These are phyloP conservation scores for Platypus cylindrus DNA, from an alignment of 2,888 invertebrate genomes.

Conservation along the genomic window DNA sequence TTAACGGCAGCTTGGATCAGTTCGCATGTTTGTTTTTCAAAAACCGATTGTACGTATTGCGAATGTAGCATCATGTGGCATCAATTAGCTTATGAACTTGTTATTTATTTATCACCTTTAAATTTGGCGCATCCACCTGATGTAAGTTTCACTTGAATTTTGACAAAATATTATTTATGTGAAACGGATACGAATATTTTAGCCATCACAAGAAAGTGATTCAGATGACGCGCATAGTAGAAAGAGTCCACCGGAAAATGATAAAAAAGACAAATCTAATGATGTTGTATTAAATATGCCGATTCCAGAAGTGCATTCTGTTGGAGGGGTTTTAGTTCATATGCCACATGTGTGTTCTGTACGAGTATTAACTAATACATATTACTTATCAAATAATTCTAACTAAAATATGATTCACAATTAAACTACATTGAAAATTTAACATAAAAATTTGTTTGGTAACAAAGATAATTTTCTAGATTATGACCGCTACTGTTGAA, in stretches of 20 bases:
- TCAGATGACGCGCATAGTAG: constrained; percentile 51
- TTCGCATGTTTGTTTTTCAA: constrained; percentile 44
- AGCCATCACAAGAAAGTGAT: constrained; percentile 53
- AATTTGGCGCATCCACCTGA: constrained; percentile 62
- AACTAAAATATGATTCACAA: too few relatives aligned
- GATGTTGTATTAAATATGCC: constrained; percentile 51
- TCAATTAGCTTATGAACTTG: constrained; percentile 69
- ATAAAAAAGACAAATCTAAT: constrained; percentile 52
- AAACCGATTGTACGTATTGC: constrained; percentile 79
- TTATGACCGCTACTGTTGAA: constrained; percentile 92
- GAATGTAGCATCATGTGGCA: constrained; percentile 92
- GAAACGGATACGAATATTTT: constrained; percentile 14
- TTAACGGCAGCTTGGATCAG: constrained; percentile 62
- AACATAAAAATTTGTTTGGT: too few relatives aligned
- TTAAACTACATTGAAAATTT: too few relatives aligned
- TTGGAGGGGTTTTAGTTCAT: constrained; percentile 78
- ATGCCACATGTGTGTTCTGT: constrained; percentile 81
- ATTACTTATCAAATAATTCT: too few relatives aligned
- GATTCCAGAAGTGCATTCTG: constrained; percentile 59
- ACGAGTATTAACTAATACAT: constrained; percentile 31
- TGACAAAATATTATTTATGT: not conserved
- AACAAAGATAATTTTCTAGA: too few relatives aligned
- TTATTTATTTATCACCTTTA: constrained; percentile 67
- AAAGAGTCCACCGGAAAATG: constrained; percentile 59
- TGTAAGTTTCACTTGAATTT: constrained; percentile 40